Percentiles rank a stretch among this genome's conserved stretches.
These are phyloP conservation scores for Pinna nobilis DNA, from an alignment of 1,140 invertebrate genomes.

Conservation along the genomic window DNA sequence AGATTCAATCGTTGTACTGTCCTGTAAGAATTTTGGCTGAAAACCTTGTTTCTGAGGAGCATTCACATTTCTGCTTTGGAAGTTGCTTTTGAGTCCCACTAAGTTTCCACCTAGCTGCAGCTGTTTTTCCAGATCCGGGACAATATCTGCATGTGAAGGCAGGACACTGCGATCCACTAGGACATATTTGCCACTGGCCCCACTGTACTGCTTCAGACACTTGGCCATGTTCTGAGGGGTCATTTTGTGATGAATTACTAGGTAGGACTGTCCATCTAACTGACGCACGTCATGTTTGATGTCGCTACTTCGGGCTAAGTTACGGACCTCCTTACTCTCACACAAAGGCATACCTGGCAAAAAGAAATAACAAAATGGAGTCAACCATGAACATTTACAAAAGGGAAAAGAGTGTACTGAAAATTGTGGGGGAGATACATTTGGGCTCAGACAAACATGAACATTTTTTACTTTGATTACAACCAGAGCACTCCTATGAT, in stretches of 20 bases:
- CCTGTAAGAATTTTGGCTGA: not conserved
- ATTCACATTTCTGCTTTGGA: not conserved
- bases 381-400: not conserved
- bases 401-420: no score
- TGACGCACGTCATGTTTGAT: slow-evolving; percentile 48
- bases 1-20: no score
- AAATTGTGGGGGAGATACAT: no score
- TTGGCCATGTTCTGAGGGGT: slow-evolving; percentile 44
- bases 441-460: slow-evolving; percentile 21
- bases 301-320: slow-evolving; percentile 25
- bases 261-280: slow-evolving; percentile 44
- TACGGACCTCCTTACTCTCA: slow-evolving; percentile 38
- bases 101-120: not conserved
- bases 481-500: no score
- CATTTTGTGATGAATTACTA: slow-evolving; percentile 46
- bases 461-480: no score
- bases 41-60: no score
- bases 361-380: slow-evolving; percentile 9
- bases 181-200: slow-evolving; percentile 48
- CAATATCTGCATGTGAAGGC: slow-evolving; percentile 40
- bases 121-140: slow-evolving; percentile 21
- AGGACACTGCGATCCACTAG: slow-evolving; percentile 32
- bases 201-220: slow-evolving; percentile 16
- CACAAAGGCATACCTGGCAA: slow-evolving; percentile 18
- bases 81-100: not conserved